Base-by-base conservation (phyloP, 2,888 invertebrate species). In the Rhorus exstirpatorius region DNA sequence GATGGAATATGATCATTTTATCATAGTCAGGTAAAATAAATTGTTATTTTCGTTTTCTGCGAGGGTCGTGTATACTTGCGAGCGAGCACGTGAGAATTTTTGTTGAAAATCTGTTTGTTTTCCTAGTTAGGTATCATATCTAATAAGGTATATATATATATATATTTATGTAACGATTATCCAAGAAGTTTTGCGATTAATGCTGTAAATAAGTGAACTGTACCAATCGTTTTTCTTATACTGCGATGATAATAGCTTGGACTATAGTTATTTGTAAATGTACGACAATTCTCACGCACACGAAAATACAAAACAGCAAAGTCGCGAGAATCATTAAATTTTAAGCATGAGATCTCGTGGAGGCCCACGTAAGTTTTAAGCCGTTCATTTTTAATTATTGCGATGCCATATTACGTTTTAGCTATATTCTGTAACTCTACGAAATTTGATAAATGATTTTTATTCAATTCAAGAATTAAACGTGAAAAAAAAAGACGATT, bases 401-500 rank as follows among this genome's bases (percentile, higher is more conserved):
- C 86, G 90, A 90, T 90, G 90, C 87, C 89, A 89, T 86, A 85
- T 88, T 89, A 87, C 72, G 75, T 89, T 88, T 75, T 87, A 86
- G 83, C 77, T 72, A 85, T 86, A 81, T 84, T 80, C 68, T 79
- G 75, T 76, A 79, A n/a, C n/a, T 70, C 26, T 74, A 63, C 35
- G 41, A 63, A 58, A 79, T 74, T 79, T 65, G 55, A 78, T 80
- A 78, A 87, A 88, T 86, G 84, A 81, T 88, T 88, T 87, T 88
- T 86, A 88, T 90, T 89, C 86, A 86, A 89, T 88, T 87, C 83
- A 81, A 81, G 78, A 71, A 84, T 86, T 86, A 85, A 86, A 85
- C 71, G 71, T 51, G 83, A 72, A 81, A 77, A 46, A 70, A 21
- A 46, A 38, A 49, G 65, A 78, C 44, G 65, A 46, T 38, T 41